Conservation (phyloP, 2,888 invertebrate genomes). For the Erpobdella octoculata region DNA sequence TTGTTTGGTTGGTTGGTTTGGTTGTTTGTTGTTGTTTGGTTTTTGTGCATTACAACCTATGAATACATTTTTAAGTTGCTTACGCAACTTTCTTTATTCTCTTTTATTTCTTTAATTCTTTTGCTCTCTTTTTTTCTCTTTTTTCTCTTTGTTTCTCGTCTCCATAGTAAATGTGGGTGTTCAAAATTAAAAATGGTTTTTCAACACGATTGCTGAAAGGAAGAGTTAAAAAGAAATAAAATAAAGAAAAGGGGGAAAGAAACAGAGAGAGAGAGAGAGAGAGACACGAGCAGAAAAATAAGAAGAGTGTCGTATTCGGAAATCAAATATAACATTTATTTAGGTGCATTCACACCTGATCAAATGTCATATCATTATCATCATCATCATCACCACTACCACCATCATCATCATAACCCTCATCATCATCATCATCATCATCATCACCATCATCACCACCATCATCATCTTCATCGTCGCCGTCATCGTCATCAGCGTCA, state of each 20-base stretch:
- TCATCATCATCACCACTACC: background rate
- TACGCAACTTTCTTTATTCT: background rate
- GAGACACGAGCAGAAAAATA: too few relatives aligned
- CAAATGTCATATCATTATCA: too few relatives aligned
- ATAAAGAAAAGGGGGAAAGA: too few relatives aligned
- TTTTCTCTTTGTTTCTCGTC: background rate
- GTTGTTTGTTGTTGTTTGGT: background rate
- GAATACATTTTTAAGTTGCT: background rate
- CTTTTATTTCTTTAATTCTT: background rate
- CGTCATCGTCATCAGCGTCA: too few relatives aligned
- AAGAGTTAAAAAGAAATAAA: background rate
- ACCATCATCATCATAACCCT: background rate
- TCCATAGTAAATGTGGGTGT: background rate
- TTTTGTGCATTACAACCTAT: background rate
- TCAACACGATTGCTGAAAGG: background rate
- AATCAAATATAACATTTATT: too few relatives aligned
- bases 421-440: background rate
- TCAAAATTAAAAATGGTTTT: background rate
- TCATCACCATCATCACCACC: background rate
- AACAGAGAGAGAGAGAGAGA: too few relatives aligned
- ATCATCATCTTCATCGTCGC: background rate
- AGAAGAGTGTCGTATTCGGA: too few relatives aligned
- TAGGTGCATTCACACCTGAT: too few relatives aligned
- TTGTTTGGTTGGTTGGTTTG: too few relatives aligned
- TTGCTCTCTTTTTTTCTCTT: background rate